phyloP scores from a whole-genome alignment of 2,888 invertebrate species.

The Agapostemon virescens region DNA sequence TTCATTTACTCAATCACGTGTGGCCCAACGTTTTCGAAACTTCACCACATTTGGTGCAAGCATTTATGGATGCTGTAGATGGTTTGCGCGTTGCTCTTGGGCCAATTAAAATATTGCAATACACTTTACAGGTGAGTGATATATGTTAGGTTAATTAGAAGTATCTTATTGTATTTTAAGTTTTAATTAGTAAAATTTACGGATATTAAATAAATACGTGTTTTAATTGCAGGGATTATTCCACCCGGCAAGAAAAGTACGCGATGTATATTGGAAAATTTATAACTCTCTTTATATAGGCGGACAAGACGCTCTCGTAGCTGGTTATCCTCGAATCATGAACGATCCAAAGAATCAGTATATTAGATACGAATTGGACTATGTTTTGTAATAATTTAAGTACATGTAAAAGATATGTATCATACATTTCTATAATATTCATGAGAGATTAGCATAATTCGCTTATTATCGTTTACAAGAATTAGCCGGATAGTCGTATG shows the following conservation, averaged over 20 bases:
- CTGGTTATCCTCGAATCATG: conserved; percentile 97
- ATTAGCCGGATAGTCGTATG: conserved; percentile 33
- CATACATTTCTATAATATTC: conserved; percentile 58
- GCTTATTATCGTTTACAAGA: conserved; percentile 52
- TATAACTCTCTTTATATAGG: conserved; percentile 99
- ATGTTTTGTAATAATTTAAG: conserved; percentile 86
- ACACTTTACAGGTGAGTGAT: conserved; percentile 91
- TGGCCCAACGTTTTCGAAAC: conserved; percentile 99
- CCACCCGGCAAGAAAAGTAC: conserved; percentile 99
- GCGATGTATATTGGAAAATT: conserved; percentile 99
- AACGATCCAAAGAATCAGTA: conserved; percentile 98
- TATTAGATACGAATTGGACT: conserved; percentile 96
- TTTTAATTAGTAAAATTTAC: background rate
- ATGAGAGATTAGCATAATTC: conserved; percentile 40
- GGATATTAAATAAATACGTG: background rate
- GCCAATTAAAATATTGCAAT: conserved; percentile 97
- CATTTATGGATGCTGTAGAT: conserved; percentile 99
- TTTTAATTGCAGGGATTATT: conserved; percentile 92
- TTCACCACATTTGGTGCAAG: conserved; percentile 99
- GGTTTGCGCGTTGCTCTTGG: conserved; percentile 98
- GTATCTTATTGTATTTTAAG: no score
- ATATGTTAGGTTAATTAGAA: background rate
- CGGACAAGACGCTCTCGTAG: conserved; percentile 98
- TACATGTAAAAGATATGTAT: conserved; percentile 48
- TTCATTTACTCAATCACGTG: conserved; percentile 98